Base-by-base conservation (phyloP, 2,888 invertebrate genomes). In the Phortica okadai region DNA sequence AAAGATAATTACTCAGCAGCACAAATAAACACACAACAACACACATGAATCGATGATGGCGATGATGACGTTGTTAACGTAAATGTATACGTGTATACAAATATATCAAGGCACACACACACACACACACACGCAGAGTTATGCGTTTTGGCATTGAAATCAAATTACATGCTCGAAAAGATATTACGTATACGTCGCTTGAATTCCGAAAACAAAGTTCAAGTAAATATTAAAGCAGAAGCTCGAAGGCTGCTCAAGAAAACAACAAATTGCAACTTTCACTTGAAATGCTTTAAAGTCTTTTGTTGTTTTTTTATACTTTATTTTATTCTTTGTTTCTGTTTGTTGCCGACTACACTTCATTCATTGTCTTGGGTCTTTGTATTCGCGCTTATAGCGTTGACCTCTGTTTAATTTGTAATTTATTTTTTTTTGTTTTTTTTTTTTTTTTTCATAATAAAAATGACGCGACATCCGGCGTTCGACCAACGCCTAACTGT, bases 21-120 rank as follows among this genome's bases (percentile, higher is more conserved):
- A 84, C 86, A 89, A 86, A 88, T 85, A 88, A 81, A 86, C 87
- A 83, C 88, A 86, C 78, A 16, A 25, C 16, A 44, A 73, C 73
- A 56, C 54, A 59, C 25, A 58, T 75, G 72, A 73, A 44, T 74
- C 64, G 67, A 74, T 10, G 33, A 33, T 33, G 33, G 1, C 64
- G 67, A 74, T 10, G 33, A 33, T 33, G 33, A 33, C 33, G 33
- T 33, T 33, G 21, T 64, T 59, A 62, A 33, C 11, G 69, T 76
- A 73, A 64, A 62, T 74, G 73, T 62, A 75, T 70, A 73, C 56
- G 54, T 21, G 59, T 33, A 33, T 33, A 33, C 67, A 10, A 54
- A 54, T 6, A 79, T n/a, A n/a, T n/a, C n/a, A n/a, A n/a, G n/a
- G n/a, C 64, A 74, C 33, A 73, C n/a, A 54, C 25, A 41, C 76